Percentiles rank a stretch among this genome's conserved stretches.
phyloP scores from a whole-genome alignment of 2,113 vertebrate genomes.

The Indicator maculatus region DNA sequence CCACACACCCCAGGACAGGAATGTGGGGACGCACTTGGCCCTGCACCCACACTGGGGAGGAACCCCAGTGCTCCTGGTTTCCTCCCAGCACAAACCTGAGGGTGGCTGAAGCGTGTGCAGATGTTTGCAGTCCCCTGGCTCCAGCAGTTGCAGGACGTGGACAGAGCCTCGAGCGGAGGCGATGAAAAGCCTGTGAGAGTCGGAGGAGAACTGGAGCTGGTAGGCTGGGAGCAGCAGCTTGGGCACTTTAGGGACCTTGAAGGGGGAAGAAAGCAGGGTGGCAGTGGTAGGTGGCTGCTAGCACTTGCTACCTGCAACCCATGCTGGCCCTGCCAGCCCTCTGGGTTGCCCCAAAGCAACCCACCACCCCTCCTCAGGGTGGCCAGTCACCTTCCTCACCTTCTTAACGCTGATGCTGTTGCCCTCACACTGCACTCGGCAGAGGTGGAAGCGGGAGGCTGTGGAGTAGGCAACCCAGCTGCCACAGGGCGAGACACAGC shows the following conservation, averaged over 20 bases:
- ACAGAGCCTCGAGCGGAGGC: constrained; percentile 80
- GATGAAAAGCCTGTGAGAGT: constrained; percentile 85
- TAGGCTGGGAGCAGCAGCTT: constrained; percentile 78
- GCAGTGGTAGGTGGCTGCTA: background rate
- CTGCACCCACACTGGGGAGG: rapidly evolving
- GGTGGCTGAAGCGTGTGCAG: constrained; percentile 79
- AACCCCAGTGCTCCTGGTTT: background rate
- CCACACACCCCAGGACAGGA: rapidly evolving
- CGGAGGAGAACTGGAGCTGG: constrained; percentile 87
- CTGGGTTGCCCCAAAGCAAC: rapidly evolving
- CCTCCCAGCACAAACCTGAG: constrained; percentile 71
- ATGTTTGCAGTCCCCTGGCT: constrained; percentile 76
- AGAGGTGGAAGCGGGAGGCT: constrained; percentile 82
- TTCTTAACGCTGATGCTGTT: constrained; percentile 79
- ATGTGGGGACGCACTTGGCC: rapidly evolving
- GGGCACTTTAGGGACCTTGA: constrained; percentile 85
- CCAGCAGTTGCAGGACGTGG: constrained; percentile 76
- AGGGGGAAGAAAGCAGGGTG: background rate
- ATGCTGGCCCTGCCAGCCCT: background rate
- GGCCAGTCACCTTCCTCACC: constrained; percentile 68
- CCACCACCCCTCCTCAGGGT: background rate
- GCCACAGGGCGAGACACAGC: constrained; percentile 88
- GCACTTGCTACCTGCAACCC: rapidly evolving
- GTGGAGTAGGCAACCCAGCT: constrained; percentile 89
- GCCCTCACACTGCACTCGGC: constrained; percentile 73